These are phyloP conservation scores for Drosophila funebris DNA, from an alignment of 1,140 invertebrate genomes.

Conservation along the genomic window DNA sequence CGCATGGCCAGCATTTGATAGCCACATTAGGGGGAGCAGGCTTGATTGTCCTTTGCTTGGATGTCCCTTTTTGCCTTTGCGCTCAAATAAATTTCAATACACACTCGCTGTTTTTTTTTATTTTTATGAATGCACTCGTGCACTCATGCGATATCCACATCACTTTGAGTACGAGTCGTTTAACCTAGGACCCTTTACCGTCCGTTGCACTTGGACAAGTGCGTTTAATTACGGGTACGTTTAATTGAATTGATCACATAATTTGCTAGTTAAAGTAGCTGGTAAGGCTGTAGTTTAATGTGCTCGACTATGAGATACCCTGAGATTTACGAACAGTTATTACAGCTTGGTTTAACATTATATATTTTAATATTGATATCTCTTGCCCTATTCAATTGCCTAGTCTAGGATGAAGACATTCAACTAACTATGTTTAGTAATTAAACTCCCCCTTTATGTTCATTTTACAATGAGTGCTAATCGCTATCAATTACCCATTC, in stretches of 20 bases:
- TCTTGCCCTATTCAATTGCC: no score
- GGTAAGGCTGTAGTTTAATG: not conserved
- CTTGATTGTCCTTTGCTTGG: slow-evolving; percentile 19
- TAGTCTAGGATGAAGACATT: no score
- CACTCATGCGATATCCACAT: slow-evolving; percentile 12
- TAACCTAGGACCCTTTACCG: slow-evolving; percentile 15
- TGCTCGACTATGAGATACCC: not conserved
- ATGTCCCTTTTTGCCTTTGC: slow-evolving; percentile 17
- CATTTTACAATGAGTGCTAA: no score
- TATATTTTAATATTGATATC: no score
- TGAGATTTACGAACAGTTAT: no score
- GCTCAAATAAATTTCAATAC: slow-evolving; percentile 48
- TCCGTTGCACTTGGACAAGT: not conserved
- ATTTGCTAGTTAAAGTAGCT: slow-evolving; percentile 2
- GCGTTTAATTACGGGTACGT: slow-evolving; percentile 32
- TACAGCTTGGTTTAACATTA: no score
- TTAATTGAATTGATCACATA: slow-evolving; percentile 21
- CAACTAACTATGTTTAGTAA: no score
- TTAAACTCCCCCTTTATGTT: no score
- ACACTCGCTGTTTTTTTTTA: slow-evolving; percentile 22
- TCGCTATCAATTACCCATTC: no score
- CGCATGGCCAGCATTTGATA: slow-evolving; percentile 27
- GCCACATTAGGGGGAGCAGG: not conserved
- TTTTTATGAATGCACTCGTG: slow-evolving; percentile 32
- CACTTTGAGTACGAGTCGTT: slow-evolving; percentile 32